Conservation (phyloP, 2,113 vertebrate genomes). For the Ictalurus furcatus region DNA sequence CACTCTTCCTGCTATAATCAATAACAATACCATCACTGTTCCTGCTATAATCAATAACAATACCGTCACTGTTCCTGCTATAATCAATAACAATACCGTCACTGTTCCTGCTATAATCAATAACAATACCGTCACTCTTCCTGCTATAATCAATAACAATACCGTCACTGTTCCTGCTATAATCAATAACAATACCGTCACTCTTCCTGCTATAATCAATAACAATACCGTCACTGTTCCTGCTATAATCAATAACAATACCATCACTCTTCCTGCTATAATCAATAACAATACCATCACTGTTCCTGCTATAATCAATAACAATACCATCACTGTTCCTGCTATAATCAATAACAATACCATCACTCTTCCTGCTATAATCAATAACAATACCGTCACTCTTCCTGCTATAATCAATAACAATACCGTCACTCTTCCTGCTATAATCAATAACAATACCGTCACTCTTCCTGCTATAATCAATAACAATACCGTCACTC, state of each 20-base stretch:
- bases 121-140: background rate
- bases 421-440: background rate
- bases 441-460: background rate
- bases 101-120: background rate
- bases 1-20: background rate
- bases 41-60: background rate
- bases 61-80: background rate
- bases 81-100: background rate
- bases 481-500: background rate
- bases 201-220: background rate
- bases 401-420: background rate
- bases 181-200: no score
- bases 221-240: background rate
- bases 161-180: background rate
- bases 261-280: background rate
- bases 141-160: background rate
- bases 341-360: background rate
- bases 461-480: background rate
- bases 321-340: background rate
- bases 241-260: background rate
- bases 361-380: background rate
- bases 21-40: background rate
- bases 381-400: background rate
- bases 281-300: no score
- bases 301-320: background rate